Evolutionary conservation across 2,113 vertebrate genomes (phyloP).

Genomic region (Sander lucioperca): DNA sequence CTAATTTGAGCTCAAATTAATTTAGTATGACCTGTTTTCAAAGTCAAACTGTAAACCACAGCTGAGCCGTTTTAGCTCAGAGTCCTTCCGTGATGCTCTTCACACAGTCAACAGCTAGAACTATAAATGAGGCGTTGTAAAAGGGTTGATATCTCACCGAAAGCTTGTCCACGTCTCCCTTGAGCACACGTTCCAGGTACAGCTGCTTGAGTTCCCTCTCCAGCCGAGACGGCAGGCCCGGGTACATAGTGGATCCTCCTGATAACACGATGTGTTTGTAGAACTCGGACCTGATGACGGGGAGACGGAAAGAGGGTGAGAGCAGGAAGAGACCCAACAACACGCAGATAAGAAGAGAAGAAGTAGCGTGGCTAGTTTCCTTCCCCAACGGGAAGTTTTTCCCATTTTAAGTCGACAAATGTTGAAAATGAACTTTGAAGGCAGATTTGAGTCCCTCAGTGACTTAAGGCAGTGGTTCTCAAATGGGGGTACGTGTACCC

Average conservation of each 20-base stretch:
- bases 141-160: slow-evolving; percentile 87
- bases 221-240: slow-evolving; percentile 95
- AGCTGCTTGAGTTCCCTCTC: slow-evolving; percentile 98
- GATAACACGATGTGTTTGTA: slow-evolving; percentile 99
- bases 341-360: background rate
- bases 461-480: background rate
- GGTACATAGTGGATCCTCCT: slow-evolving; percentile 99
- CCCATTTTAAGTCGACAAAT: background rate
- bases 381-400: background rate
- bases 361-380: background rate
- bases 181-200: slow-evolving; percentile 97
- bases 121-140: background rate
- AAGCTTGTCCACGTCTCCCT: slow-evolving; percentile 98
- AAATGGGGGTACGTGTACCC: too few relatives aligned
- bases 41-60: slow-evolving; percentile 8
- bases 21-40: background rate
- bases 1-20: too few relatives aligned
- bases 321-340: background rate
- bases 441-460: background rate
- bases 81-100: background rate
- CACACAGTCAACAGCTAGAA: background rate
- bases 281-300: slow-evolving; percentile 91
- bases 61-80: background rate
- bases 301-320: background rate
- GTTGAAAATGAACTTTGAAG: background rate